These are phyloP conservation scores for Puma concolor DNA, from an alignment of 2,113 vertebrate genomes.

Conservation along the genomic window DNA sequence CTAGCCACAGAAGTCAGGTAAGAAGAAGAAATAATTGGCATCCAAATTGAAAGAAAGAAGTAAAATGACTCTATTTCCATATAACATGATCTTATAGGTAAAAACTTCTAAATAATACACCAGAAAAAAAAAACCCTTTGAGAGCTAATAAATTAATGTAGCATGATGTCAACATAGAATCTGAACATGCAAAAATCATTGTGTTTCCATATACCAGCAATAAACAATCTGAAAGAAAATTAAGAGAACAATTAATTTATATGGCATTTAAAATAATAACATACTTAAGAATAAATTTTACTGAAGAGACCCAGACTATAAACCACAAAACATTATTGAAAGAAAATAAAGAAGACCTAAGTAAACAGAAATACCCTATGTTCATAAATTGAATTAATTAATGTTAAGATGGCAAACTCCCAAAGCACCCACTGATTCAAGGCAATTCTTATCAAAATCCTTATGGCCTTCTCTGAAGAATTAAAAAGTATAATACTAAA, in stretches of 20 bases:
- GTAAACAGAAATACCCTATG: neutral
- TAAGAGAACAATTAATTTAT: neutral
- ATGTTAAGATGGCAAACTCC: neutral
- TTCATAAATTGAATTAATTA: neutral
- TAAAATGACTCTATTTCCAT: neutral
- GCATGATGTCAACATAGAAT: neutral
- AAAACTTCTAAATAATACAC: neutral
- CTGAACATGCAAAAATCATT: neutral
- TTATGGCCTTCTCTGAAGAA: neutral
- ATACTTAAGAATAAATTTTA: neutral
- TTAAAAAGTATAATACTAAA: neutral
- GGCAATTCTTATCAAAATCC: neutral
- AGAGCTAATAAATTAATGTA: neutral
- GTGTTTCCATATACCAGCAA: neutral
- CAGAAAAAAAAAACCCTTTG: neutral
- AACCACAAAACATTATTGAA: neutral
- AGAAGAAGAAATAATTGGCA: neutral
- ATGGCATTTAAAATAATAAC: neutral
- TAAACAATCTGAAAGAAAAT: neutral
- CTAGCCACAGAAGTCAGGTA: neutral
- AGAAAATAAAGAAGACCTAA: neutral
- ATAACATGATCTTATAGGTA: neutral
- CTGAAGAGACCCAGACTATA: neutral
- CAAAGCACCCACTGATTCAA: neutral
- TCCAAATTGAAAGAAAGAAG: neutral